Evolutionary conservation across 2,113 vertebrate genomes (phyloP), one percentile per base, ranked within the genome.

Genomic region (Phoenicopterus ruber): DNA sequence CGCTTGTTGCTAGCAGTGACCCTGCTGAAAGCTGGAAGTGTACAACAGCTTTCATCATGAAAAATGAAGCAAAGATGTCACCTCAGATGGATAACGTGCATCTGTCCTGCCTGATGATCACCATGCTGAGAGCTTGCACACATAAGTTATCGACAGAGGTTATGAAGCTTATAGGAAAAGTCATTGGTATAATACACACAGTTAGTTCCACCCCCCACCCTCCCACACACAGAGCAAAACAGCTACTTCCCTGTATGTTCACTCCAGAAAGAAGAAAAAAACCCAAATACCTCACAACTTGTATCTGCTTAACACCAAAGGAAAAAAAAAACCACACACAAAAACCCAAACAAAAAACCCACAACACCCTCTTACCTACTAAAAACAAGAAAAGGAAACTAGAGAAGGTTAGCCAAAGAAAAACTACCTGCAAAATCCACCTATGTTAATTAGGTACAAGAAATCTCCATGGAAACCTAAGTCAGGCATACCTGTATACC

Each of bases 401-500:
- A 66, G 86, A 63, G 50, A 87, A 94, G 67, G 57, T 71, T 44
- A 84, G 34, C 61, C 42, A 47, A 36, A 63, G 38, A 65, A 84
- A 92, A 88, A 28, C 55, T 86, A 46, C 36, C 31, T 21, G 29
- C 16, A 76, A 80, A 74, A 84, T 71, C 78, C 47, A 17, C 62
- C 90, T 65, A 17, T 28, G 15, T 70, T 95, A 88, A 97, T 66
- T 80, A 93, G 88, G 50, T 38, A 14, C 52, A 57, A 74, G 88
- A 88, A 82, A 82, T 98, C 96, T 94, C 97, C 97, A 98, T 98
- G 97, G 97, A 96, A 97, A 97, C 97, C 67, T 24, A 73, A 44
- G 52, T 25, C 70, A 92, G 91, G 90, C 50, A 69, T 77, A 46
- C 71, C 84, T 66, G 52, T 55, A 74, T 76, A 61, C 74, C 42